Base-by-base conservation (phyloP, 2,113 vertebrate species). In the Proteles cristata region DNA sequence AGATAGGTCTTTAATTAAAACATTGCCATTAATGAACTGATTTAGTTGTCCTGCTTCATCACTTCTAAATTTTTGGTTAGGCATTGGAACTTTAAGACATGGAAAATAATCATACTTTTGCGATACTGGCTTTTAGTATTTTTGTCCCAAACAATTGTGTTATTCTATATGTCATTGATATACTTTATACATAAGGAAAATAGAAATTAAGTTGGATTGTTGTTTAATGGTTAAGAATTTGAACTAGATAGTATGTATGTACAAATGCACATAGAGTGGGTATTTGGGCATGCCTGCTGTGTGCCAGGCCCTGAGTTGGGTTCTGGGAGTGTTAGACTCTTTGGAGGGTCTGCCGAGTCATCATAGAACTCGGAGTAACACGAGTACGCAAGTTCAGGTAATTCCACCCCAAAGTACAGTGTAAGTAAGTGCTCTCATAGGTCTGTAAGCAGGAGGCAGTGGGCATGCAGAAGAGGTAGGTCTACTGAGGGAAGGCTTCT, bases 71-170 rank as follows among this genome's bases (percentile, higher is more conserved):
- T 93, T 92, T 26, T 33, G 45, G 14, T 7, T 68, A 88, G 26
- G 71, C 11, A 9, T 33, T 93, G 6, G 48, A 82, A 95, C 92
- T 96, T 92, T 12, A 93, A 53, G 50, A 66, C 28, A 21, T 93
- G 76, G 88, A 95, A 92, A 94, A 61, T 80, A 82, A 63, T 91
- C 82, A 84, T 35, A 90, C 35, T 90, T 96, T 50, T 50, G 19
- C 1, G 87, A 50, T 96, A 55, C 23, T 76, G 33, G 1, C 23
- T 93, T 87, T 93, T 15, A 69, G 1, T 82, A 53, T 95, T 95
- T 88, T 90, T 89, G 66, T 79, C 55, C 21, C 69, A 90, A 83
- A 48, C 48, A 55, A 1, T 90, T 90, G 65, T 87, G 93, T 89
- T 53, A 53, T 39, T 88, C 7, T 81, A n/a, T 88, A 39, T 88